phyloP scores from a whole-genome alignment of 2,888 invertebrate genomes.

The Rhyacophila evoluta region DNA sequence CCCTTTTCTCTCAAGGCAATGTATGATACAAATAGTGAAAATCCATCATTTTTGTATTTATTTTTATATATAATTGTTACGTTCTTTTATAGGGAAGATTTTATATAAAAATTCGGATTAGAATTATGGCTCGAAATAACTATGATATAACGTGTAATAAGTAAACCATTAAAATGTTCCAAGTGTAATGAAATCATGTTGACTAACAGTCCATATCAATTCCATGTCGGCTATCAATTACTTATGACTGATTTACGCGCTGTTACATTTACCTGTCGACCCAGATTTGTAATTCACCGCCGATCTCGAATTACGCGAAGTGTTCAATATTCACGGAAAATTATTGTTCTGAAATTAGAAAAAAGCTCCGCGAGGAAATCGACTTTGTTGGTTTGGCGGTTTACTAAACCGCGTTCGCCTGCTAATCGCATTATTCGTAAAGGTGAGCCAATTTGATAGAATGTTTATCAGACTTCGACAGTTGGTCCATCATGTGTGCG shows the following conservation, averaged over 20 bases:
- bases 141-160: too few relatives aligned
- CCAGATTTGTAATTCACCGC: neutral
- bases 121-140: too few relatives aligned
- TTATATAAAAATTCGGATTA: too few relatives aligned
- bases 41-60: too few relatives aligned
- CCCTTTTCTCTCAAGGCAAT: too few relatives aligned
- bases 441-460: conserved; percentile 28
- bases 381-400: neutral
- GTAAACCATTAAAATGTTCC: too few relatives aligned
- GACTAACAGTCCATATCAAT: neutral
- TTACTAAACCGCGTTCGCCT: neutral
- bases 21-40: too few relatives aligned
- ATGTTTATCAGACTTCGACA: conserved; percentile 26
- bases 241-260: neutral
- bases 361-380: neutral
- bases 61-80: too few relatives aligned
- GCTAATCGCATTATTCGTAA: neutral
- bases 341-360: neutral
- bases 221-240: neutral
- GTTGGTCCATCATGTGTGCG: neutral
- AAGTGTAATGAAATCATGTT: too few relatives aligned
- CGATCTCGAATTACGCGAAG: neutral
- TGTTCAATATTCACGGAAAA: neutral
- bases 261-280: conserved; percentile 6
- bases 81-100: too few relatives aligned